Conservation (phyloP, 1,140 invertebrate species). For the Camponotus pennsylvanicus region DNA sequence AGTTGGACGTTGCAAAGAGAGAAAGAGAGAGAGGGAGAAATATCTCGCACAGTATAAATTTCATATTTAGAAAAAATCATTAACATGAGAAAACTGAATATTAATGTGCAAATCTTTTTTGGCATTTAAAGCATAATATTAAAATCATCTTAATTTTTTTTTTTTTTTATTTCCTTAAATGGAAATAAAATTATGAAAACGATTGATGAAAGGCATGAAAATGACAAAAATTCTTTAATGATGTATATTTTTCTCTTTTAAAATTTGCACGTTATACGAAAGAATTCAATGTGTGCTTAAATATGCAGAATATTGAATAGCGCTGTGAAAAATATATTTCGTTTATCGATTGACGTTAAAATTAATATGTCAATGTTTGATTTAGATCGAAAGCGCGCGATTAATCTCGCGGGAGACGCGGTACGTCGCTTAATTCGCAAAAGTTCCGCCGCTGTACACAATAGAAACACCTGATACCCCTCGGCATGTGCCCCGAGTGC, state of each 20-base stretch:
- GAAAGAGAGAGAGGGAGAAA: neutral
- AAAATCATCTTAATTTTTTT: neutral
- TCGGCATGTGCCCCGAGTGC: constrained; percentile 59
- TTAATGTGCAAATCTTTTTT: neutral
- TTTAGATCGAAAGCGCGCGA: constrained; percentile 37
- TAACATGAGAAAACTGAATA: neutral
- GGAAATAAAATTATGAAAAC: neutral
- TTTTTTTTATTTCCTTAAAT: neutral
- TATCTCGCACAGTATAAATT: neutral
- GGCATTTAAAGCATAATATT: neutral
- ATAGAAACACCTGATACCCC: constrained; percentile 66
- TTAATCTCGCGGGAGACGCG: constrained; percentile 51
- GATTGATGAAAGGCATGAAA: neutral
- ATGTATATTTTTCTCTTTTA: neutral
- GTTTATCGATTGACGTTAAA: constrained; percentile 24
- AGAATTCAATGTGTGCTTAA: no score
- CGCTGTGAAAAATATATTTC: neutral
- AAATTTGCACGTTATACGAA: neutral
- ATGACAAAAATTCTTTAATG: neutral
- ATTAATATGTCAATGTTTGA: constrained; percentile 48
- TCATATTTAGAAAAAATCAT: neutral
- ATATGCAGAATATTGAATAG: neutral
- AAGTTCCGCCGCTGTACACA: constrained; percentile 61
- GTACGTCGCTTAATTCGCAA: constrained; percentile 66
- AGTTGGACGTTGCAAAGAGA: neutral